Conservation (phyloP, 2,113 vertebrate species). For the Paradoxurus hermaphroditus region DNA sequence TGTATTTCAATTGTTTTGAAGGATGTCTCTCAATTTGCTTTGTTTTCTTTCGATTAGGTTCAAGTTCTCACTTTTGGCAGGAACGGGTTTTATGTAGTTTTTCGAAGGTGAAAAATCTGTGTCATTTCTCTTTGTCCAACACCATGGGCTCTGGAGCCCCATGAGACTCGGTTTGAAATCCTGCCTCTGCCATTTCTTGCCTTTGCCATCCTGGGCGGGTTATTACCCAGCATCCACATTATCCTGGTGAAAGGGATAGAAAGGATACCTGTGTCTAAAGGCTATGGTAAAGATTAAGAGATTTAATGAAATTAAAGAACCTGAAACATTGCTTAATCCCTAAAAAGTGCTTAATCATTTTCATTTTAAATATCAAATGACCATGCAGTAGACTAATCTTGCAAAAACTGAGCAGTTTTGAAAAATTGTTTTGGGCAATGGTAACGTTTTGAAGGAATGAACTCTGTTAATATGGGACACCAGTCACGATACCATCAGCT, state of each 20-base stretch:
- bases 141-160: not conserved
- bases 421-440: not conserved
- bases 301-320: not conserved
- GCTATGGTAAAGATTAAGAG: not conserved
- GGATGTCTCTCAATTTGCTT: not conserved
- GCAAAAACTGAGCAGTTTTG: not conserved
- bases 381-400: not conserved
- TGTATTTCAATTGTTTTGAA: not conserved
- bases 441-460: not conserved
- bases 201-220: not conserved
- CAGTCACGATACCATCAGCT: not conserved
- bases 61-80: not conserved
- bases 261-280: not conserved
- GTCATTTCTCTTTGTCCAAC: not conserved
- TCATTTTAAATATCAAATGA: not conserved
- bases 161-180: not conserved
- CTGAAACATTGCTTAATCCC: not conserved
- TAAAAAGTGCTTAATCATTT: not conserved
- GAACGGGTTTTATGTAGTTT: not conserved
- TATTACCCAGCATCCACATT: not conserved
- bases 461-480: not conserved
- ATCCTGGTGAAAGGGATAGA: not conserved
- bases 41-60: not conserved
- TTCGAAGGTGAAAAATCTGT: not conserved
- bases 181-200: not conserved